phyloP scores from a whole-genome alignment of 1,140 invertebrate genomes.

The Heliothis virescens region DNA sequence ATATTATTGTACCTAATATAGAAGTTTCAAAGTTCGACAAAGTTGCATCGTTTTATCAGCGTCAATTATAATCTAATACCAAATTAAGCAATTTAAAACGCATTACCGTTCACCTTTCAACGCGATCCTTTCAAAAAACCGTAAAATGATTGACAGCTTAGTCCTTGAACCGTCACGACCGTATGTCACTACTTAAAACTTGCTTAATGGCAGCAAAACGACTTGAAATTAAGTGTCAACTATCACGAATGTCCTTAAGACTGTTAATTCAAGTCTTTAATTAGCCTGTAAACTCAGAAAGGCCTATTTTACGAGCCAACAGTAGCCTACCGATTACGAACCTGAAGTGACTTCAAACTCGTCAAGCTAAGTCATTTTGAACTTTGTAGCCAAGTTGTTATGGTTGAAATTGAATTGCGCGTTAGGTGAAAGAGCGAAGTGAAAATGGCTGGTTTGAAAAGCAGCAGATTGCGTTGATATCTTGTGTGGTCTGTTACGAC shows the following conservation, averaged over 20 bases:
- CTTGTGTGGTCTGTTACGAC: conserved; percentile 14
- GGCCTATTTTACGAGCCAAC: conserved; percentile 31
- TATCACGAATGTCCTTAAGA: conserved; percentile 38
- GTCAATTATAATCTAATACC: background rate
- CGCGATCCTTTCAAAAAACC: background rate
- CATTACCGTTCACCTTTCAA: background rate
- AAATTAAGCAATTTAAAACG: conserved; percentile 5
- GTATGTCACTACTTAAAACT: conserved; percentile 26
- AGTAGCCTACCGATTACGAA: conserved; percentile 51
- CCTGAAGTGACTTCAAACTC: background rate
- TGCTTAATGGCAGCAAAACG: conserved; percentile 49
- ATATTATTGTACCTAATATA: too few relatives aligned
- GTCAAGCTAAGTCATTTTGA: background rate
- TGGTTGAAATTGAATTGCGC: background rate
- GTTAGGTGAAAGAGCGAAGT: background rate
- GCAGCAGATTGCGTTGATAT: conserved; percentile 10
- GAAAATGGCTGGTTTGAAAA: background rate
- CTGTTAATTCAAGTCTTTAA: conserved; percentile 48
- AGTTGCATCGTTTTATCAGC: too few relatives aligned
- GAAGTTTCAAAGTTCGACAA: too few relatives aligned
- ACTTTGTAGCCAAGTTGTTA: background rate
- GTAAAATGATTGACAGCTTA: background rate
- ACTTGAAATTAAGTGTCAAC: conserved; percentile 50
- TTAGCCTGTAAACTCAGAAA: conserved; percentile 42
- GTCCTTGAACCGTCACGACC: background rate